These are phyloP conservation scores for Calliopsis andreniformis DNA, from an alignment of 1,140 invertebrate genomes.

Conservation along the genomic window DNA sequence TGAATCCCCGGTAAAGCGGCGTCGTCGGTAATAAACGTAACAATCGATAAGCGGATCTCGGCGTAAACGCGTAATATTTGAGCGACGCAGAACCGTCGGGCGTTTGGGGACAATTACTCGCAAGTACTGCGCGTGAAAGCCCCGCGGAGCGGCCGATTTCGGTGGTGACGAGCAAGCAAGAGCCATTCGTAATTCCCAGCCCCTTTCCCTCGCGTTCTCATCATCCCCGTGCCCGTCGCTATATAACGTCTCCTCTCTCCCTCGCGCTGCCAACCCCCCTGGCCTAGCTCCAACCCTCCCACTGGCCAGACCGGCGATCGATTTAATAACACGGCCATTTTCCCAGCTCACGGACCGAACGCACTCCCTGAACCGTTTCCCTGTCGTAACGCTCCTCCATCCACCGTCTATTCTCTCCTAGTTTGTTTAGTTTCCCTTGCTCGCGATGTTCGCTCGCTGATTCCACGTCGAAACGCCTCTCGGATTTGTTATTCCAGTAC, in stretches of 20 bases:
- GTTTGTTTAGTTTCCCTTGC: conserved; percentile 46
- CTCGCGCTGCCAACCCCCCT: conserved; percentile 61
- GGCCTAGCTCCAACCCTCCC: conserved; percentile 64
- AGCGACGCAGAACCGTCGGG: neutral
- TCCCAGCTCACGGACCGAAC: conserved; percentile 69
- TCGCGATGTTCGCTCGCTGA: conserved; percentile 26
- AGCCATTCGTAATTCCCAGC: conserved; percentile 60
- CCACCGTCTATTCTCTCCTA: conserved; percentile 30
- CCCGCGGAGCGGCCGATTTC: conserved; percentile 35
- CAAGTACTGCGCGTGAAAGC: too few species aligned
- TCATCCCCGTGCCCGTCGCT: conserved; percentile 37
- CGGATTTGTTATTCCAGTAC: conserved; percentile 14
- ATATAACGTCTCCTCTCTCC: conserved; percentile 43
- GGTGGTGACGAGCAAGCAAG: conserved; percentile 43
- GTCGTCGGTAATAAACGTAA: neutral
- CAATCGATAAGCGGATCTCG: neutral
- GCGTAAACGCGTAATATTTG: neutral
- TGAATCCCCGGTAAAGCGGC: too few species aligned
- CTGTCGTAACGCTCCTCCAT: conserved; percentile 40
- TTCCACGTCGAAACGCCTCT: neutral
- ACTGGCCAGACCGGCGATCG: conserved; percentile 74
- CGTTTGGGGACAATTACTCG: conserved; percentile 1
- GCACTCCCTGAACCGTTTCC: conserved; percentile 52
- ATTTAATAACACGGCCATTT: conserved; percentile 79
- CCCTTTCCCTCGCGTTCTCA: conserved; percentile 60